These are phyloP conservation scores for Calycopis cecrops DNA, from an alignment of 1,140 invertebrate species.

Conservation along the genomic window DNA sequence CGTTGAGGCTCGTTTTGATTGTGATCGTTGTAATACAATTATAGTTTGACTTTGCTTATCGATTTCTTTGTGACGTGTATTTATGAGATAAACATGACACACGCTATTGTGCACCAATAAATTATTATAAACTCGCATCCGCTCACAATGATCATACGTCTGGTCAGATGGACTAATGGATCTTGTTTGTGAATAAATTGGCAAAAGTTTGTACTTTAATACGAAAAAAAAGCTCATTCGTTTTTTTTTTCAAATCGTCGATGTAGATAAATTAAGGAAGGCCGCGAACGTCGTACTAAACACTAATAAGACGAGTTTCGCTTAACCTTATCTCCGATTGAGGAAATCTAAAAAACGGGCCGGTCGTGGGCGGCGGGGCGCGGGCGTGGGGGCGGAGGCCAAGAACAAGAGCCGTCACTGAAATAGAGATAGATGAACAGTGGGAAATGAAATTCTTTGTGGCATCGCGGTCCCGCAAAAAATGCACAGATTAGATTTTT, in stretches of 20 bases:
- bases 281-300: slow-evolving; percentile 56
- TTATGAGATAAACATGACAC: slow-evolving; percentile 62
- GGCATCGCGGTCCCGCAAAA: slow-evolving; percentile 76
- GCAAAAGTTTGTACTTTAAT: not conserved
- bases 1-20: slow-evolving; percentile 68
- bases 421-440: slow-evolving; percentile 76
- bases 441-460: slow-evolving; percentile 77
- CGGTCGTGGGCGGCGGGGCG: slow-evolving; percentile 29
- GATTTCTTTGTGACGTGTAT: slow-evolving; percentile 53
- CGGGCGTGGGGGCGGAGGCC: slow-evolving; percentile 35
- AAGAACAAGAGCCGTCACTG: slow-evolving; percentile 73
- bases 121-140: slow-evolving; percentile 42
- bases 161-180: not conserved
- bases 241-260: slow-evolving; percentile 1
- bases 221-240: not conserved
- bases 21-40: slow-evolving; percentile 63
- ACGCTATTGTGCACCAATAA: slow-evolving; percentile 56
- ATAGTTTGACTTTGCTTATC: slow-evolving; percentile 60
- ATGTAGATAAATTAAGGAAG: slow-evolving; percentile 47
- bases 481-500: slow-evolving; percentile 77
- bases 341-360: slow-evolving; percentile 70
- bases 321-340: slow-evolving; percentile 71
- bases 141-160: slow-evolving; percentile 15
- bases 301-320: slow-evolving; percentile 66
- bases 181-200: not conserved